Base-by-base conservation (phyloP, 2,888 invertebrate genomes). In the Plebejus anna region DNA sequence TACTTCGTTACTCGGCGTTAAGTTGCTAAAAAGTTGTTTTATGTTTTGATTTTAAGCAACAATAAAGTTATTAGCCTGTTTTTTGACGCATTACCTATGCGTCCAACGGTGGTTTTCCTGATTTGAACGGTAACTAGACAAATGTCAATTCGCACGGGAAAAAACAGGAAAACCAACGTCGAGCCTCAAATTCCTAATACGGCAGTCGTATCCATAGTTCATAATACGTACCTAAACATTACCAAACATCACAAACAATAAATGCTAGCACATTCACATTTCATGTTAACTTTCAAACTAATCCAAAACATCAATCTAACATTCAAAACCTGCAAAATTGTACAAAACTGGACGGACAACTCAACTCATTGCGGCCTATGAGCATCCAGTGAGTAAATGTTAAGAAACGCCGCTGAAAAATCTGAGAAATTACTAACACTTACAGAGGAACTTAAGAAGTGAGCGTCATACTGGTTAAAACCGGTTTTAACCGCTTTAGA, bases 281-380 rank as follows among this genome's bases (percentile, higher is more conserved):
- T 72, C 47, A 75, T 66, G 66, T 32, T 66, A 1, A 66, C 32
- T 0, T 28, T 28, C 61, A 66, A 66, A 66, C 32, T 0, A 66
- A 36, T 36, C 32, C 32, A 4, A 61, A 66, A 32, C 16, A 5
- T 66, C 66, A 32, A 66, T 66, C 66, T 36, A 66, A 66, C 66
- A 66, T 32, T 4, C 32, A 66, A 66, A 66, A 66, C 32, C 73
- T 89, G 89, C 88, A 90, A 90, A 89, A 89, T 86, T 90, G 89
- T 92, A 93, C 88, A 92, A 92, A 92, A 91, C 87, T 94, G 93
- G 93, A 94, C 93, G 93, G 93, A 92, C 86, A 91, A 92, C 93
- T 93, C 93, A 93, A 92, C 92, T 92, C 91, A 91, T 90, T 91
- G 88, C 87, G 83, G 92, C 89, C 91, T 90, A 91, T 92, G 93